Percentiles rank a stretch among this genome's conserved stretches.
These are phyloP conservation scores for Helicoverpa armigera DNA, from an alignment of 1,140 invertebrate species.

Conservation along the genomic window DNA sequence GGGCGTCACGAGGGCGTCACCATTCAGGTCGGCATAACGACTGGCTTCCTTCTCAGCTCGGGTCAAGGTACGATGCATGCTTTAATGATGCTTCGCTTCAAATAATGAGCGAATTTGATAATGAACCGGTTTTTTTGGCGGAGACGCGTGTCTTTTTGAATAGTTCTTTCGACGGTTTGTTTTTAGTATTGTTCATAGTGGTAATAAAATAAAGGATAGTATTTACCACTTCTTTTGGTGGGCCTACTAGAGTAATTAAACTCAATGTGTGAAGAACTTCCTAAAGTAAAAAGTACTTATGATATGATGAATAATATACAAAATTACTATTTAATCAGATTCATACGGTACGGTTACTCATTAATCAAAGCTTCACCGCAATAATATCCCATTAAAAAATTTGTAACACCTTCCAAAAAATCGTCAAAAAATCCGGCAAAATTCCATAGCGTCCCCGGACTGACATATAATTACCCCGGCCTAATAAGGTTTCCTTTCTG, in stretches of 20 bases:
- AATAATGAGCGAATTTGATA: neutral
- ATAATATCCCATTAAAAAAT: constrained; percentile 1
- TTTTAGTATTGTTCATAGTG: too few relatives aligned
- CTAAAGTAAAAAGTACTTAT: too few relatives aligned
- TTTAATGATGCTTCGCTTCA: constrained; percentile 24
- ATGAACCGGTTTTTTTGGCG: too few relatives aligned
- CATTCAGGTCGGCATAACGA: constrained; percentile 57
- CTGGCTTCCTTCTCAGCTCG: constrained; percentile 55
- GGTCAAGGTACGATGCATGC: constrained; percentile 27
- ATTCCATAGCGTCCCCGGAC: neutral
- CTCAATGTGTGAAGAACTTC: too few relatives aligned
- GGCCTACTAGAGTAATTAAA: too few relatives aligned
- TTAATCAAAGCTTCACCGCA: neutral
- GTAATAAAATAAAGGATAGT: too few relatives aligned
- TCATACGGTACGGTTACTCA: too few relatives aligned
- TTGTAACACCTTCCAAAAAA: constrained; percentile 51
- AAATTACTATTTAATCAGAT: too few relatives aligned
- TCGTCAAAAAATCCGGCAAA: constrained; percentile 3
- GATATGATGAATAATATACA: too few relatives aligned
- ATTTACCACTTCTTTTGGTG: too few relatives aligned
- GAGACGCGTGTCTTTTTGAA: too few relatives aligned
- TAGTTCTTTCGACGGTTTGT: too few relatives aligned
- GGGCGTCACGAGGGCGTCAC: constrained; percentile 40
- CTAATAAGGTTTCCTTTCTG: constrained; percentile 42
- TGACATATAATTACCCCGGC: constrained; percentile 37